These are phyloP conservation scores for Spongia lamella DNA, from an alignment of 37 sponge, comb jelly and placozoan species.

Conservation along the genomic window DNA sequence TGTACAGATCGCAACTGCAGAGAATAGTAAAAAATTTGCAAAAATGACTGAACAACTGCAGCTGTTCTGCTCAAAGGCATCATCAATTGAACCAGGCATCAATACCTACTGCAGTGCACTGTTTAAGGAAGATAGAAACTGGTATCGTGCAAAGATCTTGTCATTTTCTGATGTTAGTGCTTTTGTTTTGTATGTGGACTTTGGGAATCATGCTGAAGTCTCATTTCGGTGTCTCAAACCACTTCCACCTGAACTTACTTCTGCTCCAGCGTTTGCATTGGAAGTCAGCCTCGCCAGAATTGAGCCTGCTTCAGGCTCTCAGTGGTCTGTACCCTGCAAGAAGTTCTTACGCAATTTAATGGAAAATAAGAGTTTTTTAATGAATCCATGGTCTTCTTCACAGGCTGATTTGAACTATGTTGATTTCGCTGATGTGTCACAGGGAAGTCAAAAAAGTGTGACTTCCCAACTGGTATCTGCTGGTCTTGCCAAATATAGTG, in stretches of 20 bases:
- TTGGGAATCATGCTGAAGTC: slow-evolving; percentile 1
- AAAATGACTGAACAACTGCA: too few relatives aligned
- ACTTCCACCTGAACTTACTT: neutral
- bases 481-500: too few relatives aligned
- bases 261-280: slow-evolving; percentile 30
- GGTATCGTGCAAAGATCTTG: slow-evolving; percentile 43
- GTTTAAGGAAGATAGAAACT: slow-evolving; percentile 51
- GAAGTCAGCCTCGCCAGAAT: slow-evolving; percentile 16
- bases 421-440: neutral
- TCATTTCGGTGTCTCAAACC: slow-evolving; percentile 7
- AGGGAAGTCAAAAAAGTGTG: neutral
- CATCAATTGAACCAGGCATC: neutral
- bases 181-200: slow-evolving; percentile 5
- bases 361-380: neutral
- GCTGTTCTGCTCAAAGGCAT: too few relatives aligned
- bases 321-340: neutral
- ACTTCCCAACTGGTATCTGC: too few relatives aligned
- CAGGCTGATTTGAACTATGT: neutral
- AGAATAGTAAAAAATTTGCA: too few relatives aligned
- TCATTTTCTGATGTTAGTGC: neutral
- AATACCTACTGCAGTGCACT: slow-evolving; percentile 50
- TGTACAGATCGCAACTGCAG: too few relatives aligned
- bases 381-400: too few relatives aligned
- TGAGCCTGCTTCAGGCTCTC: neutral
- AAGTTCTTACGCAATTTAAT: neutral